These are phyloP conservation scores for Macaria liturata DNA, from an alignment of 2,888 invertebrate genomes.

Conservation along the genomic window DNA sequence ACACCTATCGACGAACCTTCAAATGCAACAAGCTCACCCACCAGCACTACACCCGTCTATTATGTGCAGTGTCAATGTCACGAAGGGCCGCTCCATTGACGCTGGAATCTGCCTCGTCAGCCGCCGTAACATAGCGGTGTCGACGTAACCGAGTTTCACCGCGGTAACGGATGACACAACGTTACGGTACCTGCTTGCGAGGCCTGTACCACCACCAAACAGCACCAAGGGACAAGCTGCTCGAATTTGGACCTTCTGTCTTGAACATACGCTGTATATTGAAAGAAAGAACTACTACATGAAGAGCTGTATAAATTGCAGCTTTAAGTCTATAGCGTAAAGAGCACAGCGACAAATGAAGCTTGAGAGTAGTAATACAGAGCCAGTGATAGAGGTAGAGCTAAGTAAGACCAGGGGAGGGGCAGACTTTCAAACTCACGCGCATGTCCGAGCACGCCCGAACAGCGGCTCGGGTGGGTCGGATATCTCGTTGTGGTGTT, in stretches of 20 bases:
- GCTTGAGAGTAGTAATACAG: no score
- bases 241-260: no score
- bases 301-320: no score
- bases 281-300: no score
- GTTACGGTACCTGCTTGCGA: conserved; percentile 66
- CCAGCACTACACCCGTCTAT: no score
- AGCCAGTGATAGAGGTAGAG: no score
- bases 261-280: no score
- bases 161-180: conserved; percentile 79
- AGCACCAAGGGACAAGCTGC: no score
- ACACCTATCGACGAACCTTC: not conserved
- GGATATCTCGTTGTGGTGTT: conserved; percentile 49
- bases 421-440: conserved; percentile 69
- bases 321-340: no score
- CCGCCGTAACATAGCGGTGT: conserved; percentile 66
- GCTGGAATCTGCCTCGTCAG: conserved; percentile 46
- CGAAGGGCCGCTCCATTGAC: conserved; percentile 38
- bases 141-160: conserved; percentile 75
- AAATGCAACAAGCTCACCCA: not conserved
- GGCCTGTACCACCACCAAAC: not conserved
- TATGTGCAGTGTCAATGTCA: conserved; percentile 23
- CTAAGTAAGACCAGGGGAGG: conserved; percentile 35
- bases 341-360: no score
- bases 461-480: conserved; percentile 33
- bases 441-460: conserved; percentile 48